Percentiles rank a stretch among this genome's conserved stretches.
Conservation (phyloP, 1,140 invertebrate species). For the Ruditapes philippinarum region DNA sequence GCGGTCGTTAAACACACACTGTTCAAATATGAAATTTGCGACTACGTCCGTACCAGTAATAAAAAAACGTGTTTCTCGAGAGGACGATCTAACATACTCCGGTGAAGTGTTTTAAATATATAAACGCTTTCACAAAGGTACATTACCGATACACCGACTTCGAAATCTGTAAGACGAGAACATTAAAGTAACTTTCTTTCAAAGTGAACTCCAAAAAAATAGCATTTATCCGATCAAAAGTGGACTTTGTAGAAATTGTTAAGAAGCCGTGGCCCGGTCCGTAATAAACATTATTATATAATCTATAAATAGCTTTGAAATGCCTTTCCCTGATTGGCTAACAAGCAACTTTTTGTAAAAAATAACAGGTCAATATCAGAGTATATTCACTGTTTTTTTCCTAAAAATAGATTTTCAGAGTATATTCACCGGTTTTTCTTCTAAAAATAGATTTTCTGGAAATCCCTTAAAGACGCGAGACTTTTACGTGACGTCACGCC, state of each 20-base stretch:
- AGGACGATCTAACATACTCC: conserved; percentile 60
- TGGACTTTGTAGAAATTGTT: conserved; percentile 61
- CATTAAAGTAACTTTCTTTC: conserved; percentile 61
- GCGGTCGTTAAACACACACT: conserved; percentile 18
- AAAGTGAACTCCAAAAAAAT: conserved; percentile 60
- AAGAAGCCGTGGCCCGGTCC: conserved; percentile 56
- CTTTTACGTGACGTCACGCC: no score
- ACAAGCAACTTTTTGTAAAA: no score
- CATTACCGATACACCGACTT: conserved; percentile 47
- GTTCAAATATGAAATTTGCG: conserved; percentile 64
- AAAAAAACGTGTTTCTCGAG: conserved; percentile 48
- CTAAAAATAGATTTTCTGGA: no score
- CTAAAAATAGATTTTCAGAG: no score
- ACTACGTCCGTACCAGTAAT: conserved; percentile 57
- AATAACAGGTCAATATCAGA: no score
- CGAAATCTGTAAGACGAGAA: conserved; percentile 44
- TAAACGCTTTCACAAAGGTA: conserved; percentile 19
- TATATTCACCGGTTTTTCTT: no score
- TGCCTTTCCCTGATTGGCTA: no score
- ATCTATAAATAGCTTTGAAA: no score
- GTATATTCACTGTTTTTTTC: no score
- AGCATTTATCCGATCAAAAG: conserved; percentile 3
- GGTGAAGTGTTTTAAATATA: conserved; percentile 60
- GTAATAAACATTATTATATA: conserved; percentile 67
- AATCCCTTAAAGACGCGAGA: no score